Percentiles rank a stretch among this genome's conserved stretches.
phyloP scores from a whole-genome alignment of 2,888 invertebrate genomes.

The Synanthedon formicaeformis region DNA sequence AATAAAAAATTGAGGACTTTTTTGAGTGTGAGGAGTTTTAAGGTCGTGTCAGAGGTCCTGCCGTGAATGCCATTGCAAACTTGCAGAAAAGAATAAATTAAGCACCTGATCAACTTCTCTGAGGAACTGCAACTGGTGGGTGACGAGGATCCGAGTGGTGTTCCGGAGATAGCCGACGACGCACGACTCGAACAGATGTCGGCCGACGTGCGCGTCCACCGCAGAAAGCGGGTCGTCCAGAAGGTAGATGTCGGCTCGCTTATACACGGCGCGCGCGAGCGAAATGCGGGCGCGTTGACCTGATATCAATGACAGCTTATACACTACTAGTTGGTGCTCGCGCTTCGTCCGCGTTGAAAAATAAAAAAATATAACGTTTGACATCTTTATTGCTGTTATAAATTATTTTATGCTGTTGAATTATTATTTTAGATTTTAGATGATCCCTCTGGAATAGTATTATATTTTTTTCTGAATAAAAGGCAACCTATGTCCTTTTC shows the following conservation, averaged over 20 bases:
- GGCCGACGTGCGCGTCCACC: conserved; percentile 92
- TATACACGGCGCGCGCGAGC: conserved; percentile 88
- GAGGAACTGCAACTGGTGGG: conserved; percentile 80
- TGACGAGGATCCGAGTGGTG: conserved; percentile 81
- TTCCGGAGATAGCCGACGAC: conserved; percentile 75
- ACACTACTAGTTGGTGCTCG: not conserved
- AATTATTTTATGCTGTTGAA: too few species aligned
- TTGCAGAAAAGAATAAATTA: not conserved
- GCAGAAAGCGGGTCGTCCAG: conserved; percentile 93
- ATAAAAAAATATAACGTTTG: not conserved
- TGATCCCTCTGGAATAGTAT: too few species aligned
- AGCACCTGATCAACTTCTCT: conserved; percentile 67
- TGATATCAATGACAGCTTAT: conserved; percentile 28
- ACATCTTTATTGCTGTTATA: not conserved
- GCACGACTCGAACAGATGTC: conserved; percentile 88
- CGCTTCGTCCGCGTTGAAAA: too few species aligned
- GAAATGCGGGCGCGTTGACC: conserved; percentile 92
- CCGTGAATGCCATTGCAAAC: too few species aligned
- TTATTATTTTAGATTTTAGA: too few species aligned
- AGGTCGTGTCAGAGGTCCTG: too few species aligned
- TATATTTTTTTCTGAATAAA: too few species aligned
- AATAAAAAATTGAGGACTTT: too few species aligned
- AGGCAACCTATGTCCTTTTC: too few species aligned
- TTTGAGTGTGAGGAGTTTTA: too few species aligned
- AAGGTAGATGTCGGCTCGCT: conserved; percentile 86